Percentiles rank a stretch among this genome's conserved stretches.
phyloP scores from a whole-genome alignment of 2,113 vertebrate genomes.

The Taurulus bubalis region DNA sequence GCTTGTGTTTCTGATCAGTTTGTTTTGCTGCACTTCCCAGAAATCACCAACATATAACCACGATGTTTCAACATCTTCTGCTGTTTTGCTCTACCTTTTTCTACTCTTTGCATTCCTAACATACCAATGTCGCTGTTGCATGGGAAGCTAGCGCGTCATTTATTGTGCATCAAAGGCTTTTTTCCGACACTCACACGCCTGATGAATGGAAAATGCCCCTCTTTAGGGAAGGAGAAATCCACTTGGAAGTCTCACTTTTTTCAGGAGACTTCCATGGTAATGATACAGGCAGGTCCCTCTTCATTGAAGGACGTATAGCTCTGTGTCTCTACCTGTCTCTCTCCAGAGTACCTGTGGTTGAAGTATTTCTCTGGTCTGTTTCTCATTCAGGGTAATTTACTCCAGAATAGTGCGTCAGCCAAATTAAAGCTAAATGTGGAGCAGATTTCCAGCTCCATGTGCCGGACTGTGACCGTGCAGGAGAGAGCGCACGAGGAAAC shows the following conservation, averaged over 20 bases:
- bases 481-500: background rate
- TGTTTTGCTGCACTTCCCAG: background rate
- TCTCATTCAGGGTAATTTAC: background rate
- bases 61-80: background rate
- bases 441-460: slow-evolving; percentile 1
- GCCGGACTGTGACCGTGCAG: background rate
- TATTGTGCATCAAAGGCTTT: slow-evolving; percentile 5
- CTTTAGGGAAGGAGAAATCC: slow-evolving; percentile 15
- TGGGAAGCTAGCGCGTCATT: slow-evolving; percentile 10
- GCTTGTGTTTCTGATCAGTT: background rate
- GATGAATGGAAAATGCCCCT: slow-evolving; percentile 35
- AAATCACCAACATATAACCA: background rate
- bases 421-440: slow-evolving; percentile 10
- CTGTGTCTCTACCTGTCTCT: background rate
- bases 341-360: too few species aligned
- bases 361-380: background rate
- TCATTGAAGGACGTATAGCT: too few species aligned
- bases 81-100: background rate
- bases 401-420: background rate
- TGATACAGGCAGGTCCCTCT: background rate
- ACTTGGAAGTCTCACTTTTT: background rate
- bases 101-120: slow-evolving; percentile 39
- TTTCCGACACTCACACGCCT: background rate
- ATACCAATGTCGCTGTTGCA: background rate
- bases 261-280: too few species aligned